These are phyloP conservation scores for Orestias chungarensis DNA, from an alignment of 2,797 vertebrate genomes.

Conservation along the genomic window DNA sequence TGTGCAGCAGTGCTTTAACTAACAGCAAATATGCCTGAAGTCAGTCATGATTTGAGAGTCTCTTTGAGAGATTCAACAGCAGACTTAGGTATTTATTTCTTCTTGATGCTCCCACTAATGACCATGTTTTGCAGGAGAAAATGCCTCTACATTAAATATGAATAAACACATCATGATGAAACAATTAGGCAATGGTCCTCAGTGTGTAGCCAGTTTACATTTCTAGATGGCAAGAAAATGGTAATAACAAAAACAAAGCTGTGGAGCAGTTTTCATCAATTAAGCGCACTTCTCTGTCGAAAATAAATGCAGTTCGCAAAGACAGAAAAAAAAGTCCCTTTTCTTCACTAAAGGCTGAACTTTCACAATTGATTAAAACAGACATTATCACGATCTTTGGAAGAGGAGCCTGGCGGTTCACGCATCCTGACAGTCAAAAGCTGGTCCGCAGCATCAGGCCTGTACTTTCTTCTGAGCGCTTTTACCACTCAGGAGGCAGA, in stretches of 20 bases:
- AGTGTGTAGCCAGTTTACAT: conserved; percentile 54
- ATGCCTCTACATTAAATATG: conserved; percentile 79
- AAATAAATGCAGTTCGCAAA: conserved; percentile 48
- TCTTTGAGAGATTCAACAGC: conserved; percentile 80
- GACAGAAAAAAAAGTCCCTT: conserved; percentile 16
- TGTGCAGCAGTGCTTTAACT: conserved; percentile 32
- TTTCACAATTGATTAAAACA: conserved; percentile 43
- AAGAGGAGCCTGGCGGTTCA: conserved; percentile 43
- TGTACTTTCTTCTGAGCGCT: conserved; percentile 64
- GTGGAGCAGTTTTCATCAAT: conserved; percentile 45
- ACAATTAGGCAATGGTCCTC: conserved; percentile 76
- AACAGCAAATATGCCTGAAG: conserved; percentile 71
- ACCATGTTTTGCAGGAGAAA: conserved; percentile 68
- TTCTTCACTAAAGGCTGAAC: conserved; percentile 22
- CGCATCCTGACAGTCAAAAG: conserved; percentile 47
- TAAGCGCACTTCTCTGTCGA: conserved; percentile 36
- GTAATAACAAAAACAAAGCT: conserved; percentile 65
- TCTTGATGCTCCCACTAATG: conserved; percentile 71
- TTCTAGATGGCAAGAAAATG: conserved; percentile 49
- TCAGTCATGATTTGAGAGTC: conserved; percentile 77
- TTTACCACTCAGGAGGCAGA: conserved; percentile 78
- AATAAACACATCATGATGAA: conserved; percentile 78
- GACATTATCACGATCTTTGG: conserved; percentile 32
- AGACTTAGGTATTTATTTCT: conserved; percentile 74
- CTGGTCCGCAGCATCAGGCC: conserved; percentile 54